Conservation (phyloP, 2,888 invertebrate species). For the Hipparchia semele region DNA sequence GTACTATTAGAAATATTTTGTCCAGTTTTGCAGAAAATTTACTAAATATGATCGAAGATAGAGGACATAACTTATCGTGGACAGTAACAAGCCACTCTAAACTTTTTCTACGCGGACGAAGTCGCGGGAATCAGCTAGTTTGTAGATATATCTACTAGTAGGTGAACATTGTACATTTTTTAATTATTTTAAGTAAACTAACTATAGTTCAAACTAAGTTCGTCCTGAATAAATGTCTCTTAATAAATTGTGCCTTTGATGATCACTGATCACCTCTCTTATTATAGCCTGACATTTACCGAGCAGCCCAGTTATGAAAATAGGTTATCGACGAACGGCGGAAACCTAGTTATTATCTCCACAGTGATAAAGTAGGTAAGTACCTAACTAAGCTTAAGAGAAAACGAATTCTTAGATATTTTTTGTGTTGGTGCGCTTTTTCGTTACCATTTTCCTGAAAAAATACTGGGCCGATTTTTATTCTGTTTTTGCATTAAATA, state of each 20-base stretch:
- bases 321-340: conserved; percentile 24
- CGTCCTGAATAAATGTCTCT: neutral
- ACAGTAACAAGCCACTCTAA: too few relatives aligned
- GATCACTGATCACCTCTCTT: conserved; percentile 12
- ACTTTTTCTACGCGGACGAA: too few relatives aligned
- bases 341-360: conserved; percentile 13
- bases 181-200: neutral
- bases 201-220: neutral
- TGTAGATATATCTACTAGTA: too few relatives aligned
- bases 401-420: neutral
- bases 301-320: conserved; percentile 28
- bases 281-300: conserved; percentile 34
- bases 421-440: neutral
- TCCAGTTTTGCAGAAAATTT: too few relatives aligned
- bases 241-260: conserved; percentile 1
- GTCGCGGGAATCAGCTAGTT: too few relatives aligned
- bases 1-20: too few relatives aligned
- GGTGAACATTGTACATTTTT: neutral
- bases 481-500: too few relatives aligned
- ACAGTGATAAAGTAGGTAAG: conserved; percentile 11
- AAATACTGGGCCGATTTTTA: too few relatives aligned
- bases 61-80: too few relatives aligned
- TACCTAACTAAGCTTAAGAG: neutral
- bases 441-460: too few relatives aligned
- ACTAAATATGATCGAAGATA: too few relatives aligned